Evolutionary conservation across 2,888 invertebrate species (phyloP), one percentile per base, ranked within the genome.

Genomic region (Drosophila hamatofila): DNA sequence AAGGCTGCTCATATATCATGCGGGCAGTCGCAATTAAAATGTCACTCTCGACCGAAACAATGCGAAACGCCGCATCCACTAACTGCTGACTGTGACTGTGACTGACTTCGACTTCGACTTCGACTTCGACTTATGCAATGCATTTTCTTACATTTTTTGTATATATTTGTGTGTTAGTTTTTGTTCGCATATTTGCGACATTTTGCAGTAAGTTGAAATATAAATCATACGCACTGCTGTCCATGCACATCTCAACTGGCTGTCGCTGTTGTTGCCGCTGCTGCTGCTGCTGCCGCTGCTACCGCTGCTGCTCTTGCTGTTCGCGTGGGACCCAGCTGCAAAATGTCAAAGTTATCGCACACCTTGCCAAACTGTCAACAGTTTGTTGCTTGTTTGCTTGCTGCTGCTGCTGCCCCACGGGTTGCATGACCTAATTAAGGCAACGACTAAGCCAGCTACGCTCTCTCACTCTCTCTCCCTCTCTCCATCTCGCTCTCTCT

Each of bases 211-310:
- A 67, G 65, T 78, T 63, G 7, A 48, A 30, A 75, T 75, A 88
- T 88, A 85, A 88, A 81, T 88, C 87, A 85, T 85, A 85, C 89
- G 85, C 89, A 87, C 76, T 60, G 84, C 78, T 78, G 88, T 70
- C 33, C 58, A 42, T n/a, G 55, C 42, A 48, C 78, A 68, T 81
- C 81, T 46, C 73, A 37, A 37, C 21, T 42, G 63, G 25, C 51
- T 39, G 48, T 18, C 35, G 46, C 54, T 55, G 42, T 16, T 48
- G 35, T 23, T 68, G 65, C 23, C 46, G 57, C n/a, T 44, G 42
- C n/a, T 46, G 37, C 27, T 75, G 65, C n/a, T 46, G 57, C 37
- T 49, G 41, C n/a, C n/a, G n/a, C n/a, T n/a, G n/a, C n/a, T n/a
- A n/a, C n/a, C n/a, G n/a, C n/a, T n/a, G n/a, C n/a, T n/a, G n/a